Evolutionary conservation across 2,888 invertebrate genomes (phyloP).

Genomic region (Stenchaetothrips biformis): DNA sequence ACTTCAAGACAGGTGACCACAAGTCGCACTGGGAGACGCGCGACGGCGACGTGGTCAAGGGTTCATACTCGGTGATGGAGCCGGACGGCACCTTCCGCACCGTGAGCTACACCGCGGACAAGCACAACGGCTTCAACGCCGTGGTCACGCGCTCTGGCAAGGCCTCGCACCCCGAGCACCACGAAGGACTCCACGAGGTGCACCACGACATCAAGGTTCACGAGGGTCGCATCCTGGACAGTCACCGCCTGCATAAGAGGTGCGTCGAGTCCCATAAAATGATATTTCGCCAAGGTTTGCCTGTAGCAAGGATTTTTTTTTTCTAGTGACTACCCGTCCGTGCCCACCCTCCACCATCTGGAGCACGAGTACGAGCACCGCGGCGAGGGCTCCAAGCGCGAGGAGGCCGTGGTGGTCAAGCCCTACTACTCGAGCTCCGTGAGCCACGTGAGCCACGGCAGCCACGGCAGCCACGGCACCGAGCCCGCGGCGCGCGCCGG

Average conservation of each 20-base stretch:
- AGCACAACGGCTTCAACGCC: slow-evolving; percentile 22
- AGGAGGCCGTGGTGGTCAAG: not conserved
- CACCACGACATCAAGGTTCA: not conserved
- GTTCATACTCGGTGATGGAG: not conserved
- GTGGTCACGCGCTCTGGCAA: slow-evolving; percentile 15
- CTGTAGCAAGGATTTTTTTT: not conserved
- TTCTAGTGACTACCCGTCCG: not conserved
- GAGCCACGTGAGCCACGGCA: not conserved
- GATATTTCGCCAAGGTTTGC: not conserved
- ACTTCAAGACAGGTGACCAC: slow-evolving; percentile 12
- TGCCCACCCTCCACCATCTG: not conserved
- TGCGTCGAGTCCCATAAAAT: not conserved
- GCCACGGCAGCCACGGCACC: not conserved
- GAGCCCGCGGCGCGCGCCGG: not conserved
- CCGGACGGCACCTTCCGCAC: slow-evolving; percentile 15
- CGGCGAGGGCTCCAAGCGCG: slow-evolving; percentile 13
- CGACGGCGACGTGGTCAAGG: slow-evolving; percentile 17
- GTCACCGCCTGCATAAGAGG: not conserved
- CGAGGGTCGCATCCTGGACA: not conserved
- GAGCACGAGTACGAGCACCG: slow-evolving; percentile 14
- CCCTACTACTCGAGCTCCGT: not conserved
- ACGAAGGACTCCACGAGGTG: not conserved
- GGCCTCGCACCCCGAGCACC: slow-evolving; percentile 14
- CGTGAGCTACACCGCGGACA: slow-evolving; percentile 22
- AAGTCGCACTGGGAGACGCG: slow-evolving; percentile 20